Conservation (phyloP, 2,797 vertebrate species). For the Rhabdophis nuchalis region DNA sequence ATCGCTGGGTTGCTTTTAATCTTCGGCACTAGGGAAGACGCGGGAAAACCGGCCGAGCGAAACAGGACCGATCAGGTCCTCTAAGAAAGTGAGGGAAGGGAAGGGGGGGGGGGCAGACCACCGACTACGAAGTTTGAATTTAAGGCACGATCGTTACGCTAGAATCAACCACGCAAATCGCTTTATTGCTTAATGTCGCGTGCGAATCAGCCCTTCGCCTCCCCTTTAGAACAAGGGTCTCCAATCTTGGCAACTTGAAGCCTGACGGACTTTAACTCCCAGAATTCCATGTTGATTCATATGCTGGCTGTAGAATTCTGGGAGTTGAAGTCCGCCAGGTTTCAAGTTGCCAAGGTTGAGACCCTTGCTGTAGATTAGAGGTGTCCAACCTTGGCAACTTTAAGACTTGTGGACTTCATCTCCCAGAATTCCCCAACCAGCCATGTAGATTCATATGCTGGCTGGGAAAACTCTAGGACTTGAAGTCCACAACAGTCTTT, state of each 20-base stretch:
- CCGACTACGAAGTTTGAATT: not conserved
- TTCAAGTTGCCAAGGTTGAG: not conserved
- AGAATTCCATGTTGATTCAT: not conserved
- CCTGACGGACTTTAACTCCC: not conserved
- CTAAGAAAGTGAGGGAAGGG: not conserved
- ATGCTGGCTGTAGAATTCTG: not conserved
- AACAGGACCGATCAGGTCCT: not conserved
- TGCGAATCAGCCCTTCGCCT: not conserved
- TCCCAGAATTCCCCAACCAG: not conserved
- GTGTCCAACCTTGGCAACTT: not conserved
- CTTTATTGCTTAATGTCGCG: not conserved
- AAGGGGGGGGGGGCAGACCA: not conserved
- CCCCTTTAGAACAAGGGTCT: not conserved
- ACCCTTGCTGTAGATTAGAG: no score
- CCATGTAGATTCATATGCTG: not conserved
- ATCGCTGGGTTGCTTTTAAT: not conserved
- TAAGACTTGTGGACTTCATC: not conserved
- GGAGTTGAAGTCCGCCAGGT: not conserved
- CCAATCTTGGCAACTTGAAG: not conserved
- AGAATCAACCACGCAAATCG: not conserved
- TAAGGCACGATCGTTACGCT: not conserved
- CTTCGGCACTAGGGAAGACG: not conserved
- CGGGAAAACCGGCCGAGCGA: not conserved
- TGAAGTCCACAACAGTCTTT: not conserved
- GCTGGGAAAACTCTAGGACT: not conserved